These are phyloP conservation scores for Ecdyonurus torrentis DNA, from an alignment of 2,888 invertebrate species.

Conservation along the genomic window DNA sequence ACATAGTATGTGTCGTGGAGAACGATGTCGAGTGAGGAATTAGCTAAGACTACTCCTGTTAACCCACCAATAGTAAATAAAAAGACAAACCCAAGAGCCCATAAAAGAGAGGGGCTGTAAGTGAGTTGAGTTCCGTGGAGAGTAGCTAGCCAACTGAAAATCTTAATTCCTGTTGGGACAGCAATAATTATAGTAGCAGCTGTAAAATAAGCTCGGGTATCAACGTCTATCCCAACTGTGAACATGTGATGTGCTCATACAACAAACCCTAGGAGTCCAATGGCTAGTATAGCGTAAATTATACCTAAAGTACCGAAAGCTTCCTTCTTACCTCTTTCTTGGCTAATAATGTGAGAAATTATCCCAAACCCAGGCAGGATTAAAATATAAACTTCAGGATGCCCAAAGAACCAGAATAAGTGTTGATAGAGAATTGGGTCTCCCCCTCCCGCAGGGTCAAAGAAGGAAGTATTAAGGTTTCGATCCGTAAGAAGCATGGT, in stretches of 20 bases:
- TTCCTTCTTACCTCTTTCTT: constrained; percentile 58
- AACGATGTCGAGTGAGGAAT: constrained; percentile 59
- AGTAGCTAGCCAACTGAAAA: constrained; percentile 62
- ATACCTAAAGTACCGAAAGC: constrained; percentile 55
- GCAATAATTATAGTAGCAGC: constrained; percentile 78
- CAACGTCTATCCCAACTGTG: constrained; percentile 67
- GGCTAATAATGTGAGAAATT: constrained; percentile 59
- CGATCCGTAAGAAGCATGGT: constrained; percentile 65
- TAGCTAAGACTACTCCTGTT: constrained; percentile 43
- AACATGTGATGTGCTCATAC: constrained; percentile 79
- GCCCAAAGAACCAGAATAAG: constrained; percentile 77
- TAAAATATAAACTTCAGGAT: constrained; percentile 75
- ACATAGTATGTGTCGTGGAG: constrained; percentile 74
- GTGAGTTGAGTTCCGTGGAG: constrained; percentile 44
- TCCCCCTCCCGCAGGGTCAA: constrained; percentile 63
- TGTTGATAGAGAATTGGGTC: constrained; percentile 70
- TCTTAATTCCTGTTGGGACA: constrained; percentile 68
- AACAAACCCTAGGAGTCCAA: constrained; percentile 67
- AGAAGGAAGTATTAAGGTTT: constrained; percentile 65
- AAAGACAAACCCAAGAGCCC: constrained; percentile 59
- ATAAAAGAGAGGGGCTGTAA: constrained; percentile 40
- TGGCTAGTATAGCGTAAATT: constrained; percentile 70
- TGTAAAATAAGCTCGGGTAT: constrained; percentile 70
- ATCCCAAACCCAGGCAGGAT: constrained; percentile 70
- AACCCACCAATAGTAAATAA: constrained; percentile 59